Percentiles rank a stretch among this genome's conserved stretches.
phyloP scores from a whole-genome alignment of 2,888 invertebrate genomes.

The Zonitis immaculata region DNA sequence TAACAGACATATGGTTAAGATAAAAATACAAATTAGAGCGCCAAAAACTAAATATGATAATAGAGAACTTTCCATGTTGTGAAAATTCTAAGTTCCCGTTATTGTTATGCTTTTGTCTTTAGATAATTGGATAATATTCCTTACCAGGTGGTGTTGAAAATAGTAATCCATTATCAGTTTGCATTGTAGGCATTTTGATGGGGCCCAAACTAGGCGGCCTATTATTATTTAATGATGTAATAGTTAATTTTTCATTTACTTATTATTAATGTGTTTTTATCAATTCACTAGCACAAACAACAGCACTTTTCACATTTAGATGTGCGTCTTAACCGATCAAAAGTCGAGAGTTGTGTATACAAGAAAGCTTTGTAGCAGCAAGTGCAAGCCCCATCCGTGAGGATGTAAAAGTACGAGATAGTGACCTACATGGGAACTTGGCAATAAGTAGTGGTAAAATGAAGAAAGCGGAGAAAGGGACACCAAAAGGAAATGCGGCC shows the following conservation, averaged over 20 bases:
- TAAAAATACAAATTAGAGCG: conserved; percentile 30
- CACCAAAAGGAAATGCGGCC: conserved; percentile 48
- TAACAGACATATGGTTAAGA: conserved; percentile 26
- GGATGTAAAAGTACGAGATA: conserved; percentile 50
- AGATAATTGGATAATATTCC: conserved; percentile 17
- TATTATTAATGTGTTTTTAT: background rate
- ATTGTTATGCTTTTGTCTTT: background rate
- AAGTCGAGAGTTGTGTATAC: conserved; percentile 27
- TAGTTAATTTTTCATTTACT: conserved; percentile 30
- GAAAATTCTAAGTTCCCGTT: conserved; percentile 34
- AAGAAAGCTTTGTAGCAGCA: conserved; percentile 31
- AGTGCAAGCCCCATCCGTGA: conserved; percentile 40
- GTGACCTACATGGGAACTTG: conserved; percentile 46
- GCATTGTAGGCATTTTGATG: conserved; percentile 37
- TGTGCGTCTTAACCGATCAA: conserved; percentile 33
- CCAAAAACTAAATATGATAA: conserved; percentile 13
- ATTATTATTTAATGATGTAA: conserved; percentile 38
- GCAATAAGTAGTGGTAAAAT: conserved; percentile 49
- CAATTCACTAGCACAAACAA: conserved; percentile 9
- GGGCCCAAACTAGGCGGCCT: conserved; percentile 25
- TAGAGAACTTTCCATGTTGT: conserved; percentile 38
- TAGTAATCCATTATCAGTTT: conserved; percentile 48
- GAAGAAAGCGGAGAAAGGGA: conserved; percentile 51
- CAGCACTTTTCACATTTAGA: conserved; percentile 25
- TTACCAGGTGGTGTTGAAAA: conserved; percentile 45